Percentiles rank a stretch among this genome's conserved stretches.
Conservation (phyloP, 2,113 vertebrate genomes). For the Phalacrocorax pelagicus region DNA sequence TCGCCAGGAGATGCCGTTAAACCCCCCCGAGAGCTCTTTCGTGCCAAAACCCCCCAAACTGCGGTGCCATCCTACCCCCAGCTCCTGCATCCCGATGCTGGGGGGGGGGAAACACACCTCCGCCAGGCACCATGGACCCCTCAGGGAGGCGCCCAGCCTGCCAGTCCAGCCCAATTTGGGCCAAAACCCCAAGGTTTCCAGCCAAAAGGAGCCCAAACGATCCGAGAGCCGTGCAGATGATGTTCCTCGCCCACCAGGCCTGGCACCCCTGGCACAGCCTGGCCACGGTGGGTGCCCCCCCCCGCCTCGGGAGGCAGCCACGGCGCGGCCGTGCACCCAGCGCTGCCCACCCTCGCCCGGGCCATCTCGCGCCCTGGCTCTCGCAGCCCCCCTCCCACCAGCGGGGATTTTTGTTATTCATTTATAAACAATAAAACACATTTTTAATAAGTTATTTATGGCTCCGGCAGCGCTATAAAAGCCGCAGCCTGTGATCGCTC, state of each 20-base stretch:
- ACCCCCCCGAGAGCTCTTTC: accelerated
- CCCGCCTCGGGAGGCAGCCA: not conserved
- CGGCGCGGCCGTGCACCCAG: not conserved
- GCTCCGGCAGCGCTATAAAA: not conserved
- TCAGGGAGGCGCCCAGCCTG: not conserved
- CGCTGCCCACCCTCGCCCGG: not conserved
- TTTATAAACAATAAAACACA: constrained; percentile 24
- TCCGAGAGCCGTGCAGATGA: not conserved
- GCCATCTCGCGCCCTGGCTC: not conserved
- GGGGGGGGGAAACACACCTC: not conserved
- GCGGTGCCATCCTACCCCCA: not conserved
- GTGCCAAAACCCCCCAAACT: not conserved
- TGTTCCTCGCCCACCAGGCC: not conserved
- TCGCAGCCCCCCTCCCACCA: not conserved
- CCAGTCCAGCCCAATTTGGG: accelerated
- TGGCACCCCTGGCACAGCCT: not conserved
- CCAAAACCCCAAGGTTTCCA: not conserved
- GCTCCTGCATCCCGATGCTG: not conserved
- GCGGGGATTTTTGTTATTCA: not conserved
- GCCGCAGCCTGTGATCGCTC: not conserved
- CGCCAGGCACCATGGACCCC: not conserved
- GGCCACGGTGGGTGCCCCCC: not conserved
- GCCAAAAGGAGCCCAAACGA: not conserved
- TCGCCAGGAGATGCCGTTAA: not conserved
- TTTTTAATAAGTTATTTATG: not conserved